Evolutionary conservation across 1,140 invertebrate species (phyloP), one percentile per base, ranked within the genome.

Genomic region (Ceratoteleas bidentatus): DNA sequence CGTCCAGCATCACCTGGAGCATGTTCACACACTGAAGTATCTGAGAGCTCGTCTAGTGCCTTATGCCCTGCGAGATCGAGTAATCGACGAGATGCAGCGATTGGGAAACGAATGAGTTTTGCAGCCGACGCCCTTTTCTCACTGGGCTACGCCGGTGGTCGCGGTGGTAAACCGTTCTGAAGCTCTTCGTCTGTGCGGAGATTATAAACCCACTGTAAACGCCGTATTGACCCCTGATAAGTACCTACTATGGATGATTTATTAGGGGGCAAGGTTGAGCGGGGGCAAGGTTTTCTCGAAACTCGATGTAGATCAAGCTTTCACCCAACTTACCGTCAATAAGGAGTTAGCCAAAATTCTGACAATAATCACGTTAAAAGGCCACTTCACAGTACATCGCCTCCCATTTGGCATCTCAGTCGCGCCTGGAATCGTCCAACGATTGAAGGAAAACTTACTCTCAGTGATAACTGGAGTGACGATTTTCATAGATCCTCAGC

Each of bases 121-220:
- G 34, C 32, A 13, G 64, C 74, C 50, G 49, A 79, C 49, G 11
- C 62, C 52, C 15, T 56, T 52, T 56, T 84, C 14, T 43, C 45
- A 69, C n/a, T 84, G 76, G 78, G 75, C 56, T 50, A 81, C 77
- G 14, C 77, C 76, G 9, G 65, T 83, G 3, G 81, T 81, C 0
- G 58, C 65, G 0, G 54, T 66, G n/a, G 15, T 40, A 0, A 73
- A 73, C 11, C 3, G 40, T 14, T 24, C 61, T 13, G 54, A 43
- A 11, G 49, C 5, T n/a, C 13, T 72, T 38, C 32, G 49, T 36
- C 84, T 57, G 6, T 89, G 87, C 73, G 89, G 85, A 0, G 87
- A 90, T 73, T 90, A 81, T 78, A 89, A 90, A 61, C 74, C 87
- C 7, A 90, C 87, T 7, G 49, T 91, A 4, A 92, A 92, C 79